Base-by-base conservation (phyloP, 2,113 vertebrate genomes). In the Atrichornis clamosus region DNA sequence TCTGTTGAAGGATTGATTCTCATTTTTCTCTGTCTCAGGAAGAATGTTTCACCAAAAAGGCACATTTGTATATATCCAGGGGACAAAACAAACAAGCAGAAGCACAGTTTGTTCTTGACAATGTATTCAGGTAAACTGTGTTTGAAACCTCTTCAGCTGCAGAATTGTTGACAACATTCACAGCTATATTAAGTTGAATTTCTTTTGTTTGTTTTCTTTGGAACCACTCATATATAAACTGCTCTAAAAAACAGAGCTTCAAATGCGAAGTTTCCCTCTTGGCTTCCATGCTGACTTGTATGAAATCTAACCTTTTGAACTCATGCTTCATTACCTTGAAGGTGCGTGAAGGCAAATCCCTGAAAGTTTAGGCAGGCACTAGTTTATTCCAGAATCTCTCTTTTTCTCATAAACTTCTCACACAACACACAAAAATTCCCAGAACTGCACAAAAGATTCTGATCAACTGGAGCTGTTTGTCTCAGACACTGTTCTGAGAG, bases 241-340 rank as follows among this genome's bases (percentile, higher is more conserved):
- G 18, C 28, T 70, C 13, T 53, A 41, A 73, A 91, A 84, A 42
- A 28, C 1, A 60, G 16, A 59, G 24, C 26, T 84, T 73, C 35
- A 78, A 75, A 81, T 3, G 1, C 59, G 39, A 75, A 60, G 19
- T 80, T 81, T 88, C 47, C 39, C 42, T 78, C 44, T 67, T 78
- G 46, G 32, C 35, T 95, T 80, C 69, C 27, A n/a, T 23, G 28
- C 17, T 58, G 63, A 76, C 42, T 87, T 55, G 15, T 50, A 42
- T 35, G 59, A 85, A 74, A 83, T 55, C 33, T 84, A 41, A 81
- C 76, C 88, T 95, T 96, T 84, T 92, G 95, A 95, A 88, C 82
- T 94, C 76, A 67, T 0, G 0, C 52, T 92, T 94, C 90, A 77
- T 93, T 94, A 69, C 24, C 84, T 93, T 5, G 1, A 35, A 88